Percentiles rank a stretch among this genome's conserved stretches.
Evolutionary conservation across 2,797 vertebrate species (phyloP).

Genomic region (Microhierax caerulescens): DNA sequence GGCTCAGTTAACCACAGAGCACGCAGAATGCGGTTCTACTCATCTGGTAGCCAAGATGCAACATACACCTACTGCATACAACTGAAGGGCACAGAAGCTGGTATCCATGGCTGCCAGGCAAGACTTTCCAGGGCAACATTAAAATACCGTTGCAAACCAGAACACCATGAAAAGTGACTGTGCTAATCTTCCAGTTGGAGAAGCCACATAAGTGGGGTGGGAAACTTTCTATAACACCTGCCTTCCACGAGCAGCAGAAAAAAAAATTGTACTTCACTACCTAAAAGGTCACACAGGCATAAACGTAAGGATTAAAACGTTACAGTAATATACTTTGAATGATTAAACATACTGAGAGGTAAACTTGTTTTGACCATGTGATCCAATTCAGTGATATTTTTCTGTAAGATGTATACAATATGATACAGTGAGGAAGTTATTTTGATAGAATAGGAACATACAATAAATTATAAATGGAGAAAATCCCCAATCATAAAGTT

Average conservation of each 20-base stretch:
- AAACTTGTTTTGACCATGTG: background rate
- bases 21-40: background rate
- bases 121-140: background rate
- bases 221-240: background rate
- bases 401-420: background rate
- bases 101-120: background rate
- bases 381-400: background rate
- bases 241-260: background rate
- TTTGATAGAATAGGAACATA: background rate
- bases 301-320: background rate
- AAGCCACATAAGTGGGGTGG: background rate
- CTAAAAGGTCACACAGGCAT: background rate
- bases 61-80: background rate
- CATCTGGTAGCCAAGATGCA: background rate
- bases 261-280: background rate
- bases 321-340: background rate
- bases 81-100: background rate
- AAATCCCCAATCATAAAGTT: constrained; percentile 16
- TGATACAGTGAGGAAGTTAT: background rate
- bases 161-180: background rate
- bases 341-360: background rate
- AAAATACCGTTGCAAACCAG: background rate
- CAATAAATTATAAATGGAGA: constrained; percentile 2
- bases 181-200: background rate
- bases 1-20: background rate